phyloP scores from a whole-genome alignment of 64 coral and sea anemone species.

The Anthopleura sola region DNA sequence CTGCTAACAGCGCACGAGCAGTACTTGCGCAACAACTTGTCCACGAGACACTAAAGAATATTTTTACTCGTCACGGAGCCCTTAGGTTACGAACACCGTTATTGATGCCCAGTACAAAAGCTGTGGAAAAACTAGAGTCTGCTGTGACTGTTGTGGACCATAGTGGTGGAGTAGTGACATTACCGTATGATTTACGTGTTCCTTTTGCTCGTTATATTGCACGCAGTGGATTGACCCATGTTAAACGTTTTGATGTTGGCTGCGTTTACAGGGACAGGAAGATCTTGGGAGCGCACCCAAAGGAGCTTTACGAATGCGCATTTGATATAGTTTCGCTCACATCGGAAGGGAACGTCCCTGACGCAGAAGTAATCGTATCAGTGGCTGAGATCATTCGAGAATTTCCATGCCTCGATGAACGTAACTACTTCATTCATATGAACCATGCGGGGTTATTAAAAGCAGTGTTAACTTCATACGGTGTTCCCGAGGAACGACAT shows the following conservation, averaged over 20 bases:
- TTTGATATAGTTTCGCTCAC: slow-evolving; percentile 86
- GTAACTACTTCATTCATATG: slow-evolving; percentile 81
- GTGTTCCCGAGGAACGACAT: slow-evolving; percentile 67
- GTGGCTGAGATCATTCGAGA: slow-evolving; percentile 86
- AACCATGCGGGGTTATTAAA: slow-evolving; percentile 73
- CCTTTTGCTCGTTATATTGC: slow-evolving; percentile 91
- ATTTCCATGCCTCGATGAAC: slow-evolving; percentile 62
- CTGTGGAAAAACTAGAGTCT: slow-evolving; percentile 64
- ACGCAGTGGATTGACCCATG: slow-evolving; percentile 39
- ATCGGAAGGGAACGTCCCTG: slow-evolving; percentile 73
- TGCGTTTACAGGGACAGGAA: slow-evolving; percentile 81
- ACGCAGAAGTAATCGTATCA: slow-evolving; percentile 71
- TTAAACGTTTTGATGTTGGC: slow-evolving; percentile 86
- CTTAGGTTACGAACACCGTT: slow-evolving; percentile 62
- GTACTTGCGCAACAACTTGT: slow-evolving; percentile 66
- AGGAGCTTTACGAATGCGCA: slow-evolving; percentile 82
- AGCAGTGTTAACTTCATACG: slow-evolving; percentile 59
- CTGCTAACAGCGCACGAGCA: slow-evolving; percentile 23
- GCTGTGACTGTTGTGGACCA: slow-evolving; percentile 82
- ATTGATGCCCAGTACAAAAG: slow-evolving; percentile 60
- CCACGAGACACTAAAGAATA: slow-evolving; percentile 57
- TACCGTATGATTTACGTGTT: slow-evolving; percentile 82
- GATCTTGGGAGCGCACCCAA: slow-evolving; percentile 76
- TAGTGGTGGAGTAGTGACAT: slow-evolving; percentile 71
- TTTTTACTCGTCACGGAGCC: slow-evolving; percentile 79